These are phyloP conservation scores for Silurus glanis DNA, from an alignment of 2,113 vertebrate genomes.

Conservation along the genomic window DNA sequence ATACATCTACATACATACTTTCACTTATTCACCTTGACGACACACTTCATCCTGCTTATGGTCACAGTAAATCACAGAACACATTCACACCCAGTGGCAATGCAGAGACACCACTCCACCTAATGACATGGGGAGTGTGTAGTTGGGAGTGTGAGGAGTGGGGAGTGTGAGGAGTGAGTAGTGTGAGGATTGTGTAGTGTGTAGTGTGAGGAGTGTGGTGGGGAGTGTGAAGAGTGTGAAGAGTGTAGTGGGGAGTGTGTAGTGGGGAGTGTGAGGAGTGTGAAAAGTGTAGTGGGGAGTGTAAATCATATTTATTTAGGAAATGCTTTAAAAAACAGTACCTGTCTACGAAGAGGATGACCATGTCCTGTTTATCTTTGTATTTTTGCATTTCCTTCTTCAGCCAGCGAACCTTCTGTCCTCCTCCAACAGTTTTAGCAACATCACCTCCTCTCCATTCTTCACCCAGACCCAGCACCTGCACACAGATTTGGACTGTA, in stretches of 20 bases:
- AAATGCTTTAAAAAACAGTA: constrained; percentile 44
- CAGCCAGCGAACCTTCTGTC: constrained; percentile 91
- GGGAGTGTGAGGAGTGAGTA: background rate
- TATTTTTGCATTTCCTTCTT: constrained; percentile 81
- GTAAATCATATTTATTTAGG: background rate
- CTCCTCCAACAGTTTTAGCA: constrained; percentile 82
- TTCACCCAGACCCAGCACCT: constrained; percentile 74
- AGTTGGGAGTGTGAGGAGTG: background rate
- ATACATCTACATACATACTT: background rate
- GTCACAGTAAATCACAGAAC: background rate
- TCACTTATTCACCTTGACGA: background rate
- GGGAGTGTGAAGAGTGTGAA: background rate
- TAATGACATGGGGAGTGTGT: background rate
- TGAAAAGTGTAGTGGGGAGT: background rate
- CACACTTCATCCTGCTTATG: background rate
- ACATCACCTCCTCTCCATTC: constrained; percentile 80
- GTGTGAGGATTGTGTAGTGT: no score
- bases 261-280: no score
- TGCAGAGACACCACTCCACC: background rate
- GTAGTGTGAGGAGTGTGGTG: background rate
- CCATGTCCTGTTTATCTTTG: constrained; percentile 64
- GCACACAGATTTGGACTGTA: background rate
- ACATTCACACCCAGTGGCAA: background rate
- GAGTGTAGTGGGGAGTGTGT: background rate
- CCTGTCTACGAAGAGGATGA: constrained; percentile 90